Percentiles rank a stretch among this genome's conserved stretches.
phyloP scores from a whole-genome alignment of 2,888 invertebrate species.

The Hipparchia semele region DNA sequence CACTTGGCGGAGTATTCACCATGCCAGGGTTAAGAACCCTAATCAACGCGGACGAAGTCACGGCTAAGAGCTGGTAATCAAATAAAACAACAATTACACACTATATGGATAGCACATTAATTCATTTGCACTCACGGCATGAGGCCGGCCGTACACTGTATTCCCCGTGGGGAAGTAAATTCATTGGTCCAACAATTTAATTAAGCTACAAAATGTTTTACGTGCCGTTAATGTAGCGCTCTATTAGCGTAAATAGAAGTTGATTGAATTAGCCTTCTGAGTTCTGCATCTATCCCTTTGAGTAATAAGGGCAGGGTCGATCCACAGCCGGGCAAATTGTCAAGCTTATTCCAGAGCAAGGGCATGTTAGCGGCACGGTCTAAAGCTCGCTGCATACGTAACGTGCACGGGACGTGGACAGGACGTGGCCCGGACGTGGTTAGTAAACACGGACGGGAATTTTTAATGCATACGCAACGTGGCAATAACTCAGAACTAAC shows the following conservation, averaged over 20 bases:
- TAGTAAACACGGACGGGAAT: too few relatives aligned
- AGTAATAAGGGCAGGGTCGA: too few relatives aligned
- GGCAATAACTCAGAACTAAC: too few relatives aligned
- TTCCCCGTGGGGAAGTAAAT: constrained; percentile 52
- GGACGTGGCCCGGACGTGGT: too few relatives aligned
- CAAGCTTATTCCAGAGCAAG: too few relatives aligned
- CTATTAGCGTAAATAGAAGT: constrained; percentile 17
- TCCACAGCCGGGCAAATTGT: background rate
- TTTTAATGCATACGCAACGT: too few relatives aligned
- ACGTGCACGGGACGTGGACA: too few relatives aligned
- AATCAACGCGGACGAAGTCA: background rate
- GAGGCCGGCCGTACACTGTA: constrained; percentile 29
- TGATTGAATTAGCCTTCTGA: background rate
- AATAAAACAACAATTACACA: constrained; percentile 11
- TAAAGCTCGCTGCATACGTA: too few relatives aligned
- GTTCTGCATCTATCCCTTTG: background rate
- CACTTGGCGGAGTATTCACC: too few relatives aligned
- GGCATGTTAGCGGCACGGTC: too few relatives aligned
- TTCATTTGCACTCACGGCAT: constrained; percentile 21
- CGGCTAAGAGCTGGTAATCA: background rate
- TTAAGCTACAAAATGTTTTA: constrained; percentile 38
- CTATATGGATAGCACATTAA: constrained; percentile 19
- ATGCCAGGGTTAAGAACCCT: too few relatives aligned
- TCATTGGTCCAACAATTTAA: constrained; percentile 53
- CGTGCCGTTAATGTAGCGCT: constrained; percentile 28